Evolutionary conservation across 1,140 invertebrate species (phyloP), one percentile per base, ranked within the genome.

Genomic region (Trichomalopsis sarcophagae): DNA sequence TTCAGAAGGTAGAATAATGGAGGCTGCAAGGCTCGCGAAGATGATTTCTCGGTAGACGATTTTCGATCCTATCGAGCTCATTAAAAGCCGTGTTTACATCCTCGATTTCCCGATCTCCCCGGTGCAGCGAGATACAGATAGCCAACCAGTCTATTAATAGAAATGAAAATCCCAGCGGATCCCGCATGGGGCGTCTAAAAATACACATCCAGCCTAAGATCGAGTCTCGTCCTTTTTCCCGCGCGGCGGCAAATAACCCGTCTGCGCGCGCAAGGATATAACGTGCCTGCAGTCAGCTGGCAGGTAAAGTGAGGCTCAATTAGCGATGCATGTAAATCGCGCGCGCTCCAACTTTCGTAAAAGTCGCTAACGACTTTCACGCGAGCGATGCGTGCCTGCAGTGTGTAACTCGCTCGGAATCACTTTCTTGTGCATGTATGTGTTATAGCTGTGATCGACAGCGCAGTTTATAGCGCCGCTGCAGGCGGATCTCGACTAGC

Each of bases 311-410:
- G 78, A 69, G n/a, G 11, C 17, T 71, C 68, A 40, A 44, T 68
- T 71, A 73, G 69, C 44, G 44, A 44, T 14, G 73, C 73, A 75
- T 75, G 73, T 33, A 75, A 75, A 75, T 40, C 14, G 17, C 11
- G 3, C 17, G 7, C 23, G 23, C 68, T 71, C 68, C 27, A 33
- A 40, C 30, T 76, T 76, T 44, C 40, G 74, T 50, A 76, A 76
- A 76, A 76, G 74, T 76, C 44, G 71, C 55, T 77, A 83, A 83
- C 82, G 74, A 83, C 82, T 77, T 83, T 83, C 82, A 83, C 74
- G 40, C 55, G 73, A 13, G 27, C 71, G 73, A 75, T 82, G 74
- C 71, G 81, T 82, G 40, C 30, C 47, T 40, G 66, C 7, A 66
- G 75, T 27, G 36, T n/a, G 68, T 62, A 62, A 62, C 55, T 62